These are phyloP conservation scores for Axis porcinus DNA, from an alignment of 2,113 vertebrate genomes.

Conservation along the genomic window DNA sequence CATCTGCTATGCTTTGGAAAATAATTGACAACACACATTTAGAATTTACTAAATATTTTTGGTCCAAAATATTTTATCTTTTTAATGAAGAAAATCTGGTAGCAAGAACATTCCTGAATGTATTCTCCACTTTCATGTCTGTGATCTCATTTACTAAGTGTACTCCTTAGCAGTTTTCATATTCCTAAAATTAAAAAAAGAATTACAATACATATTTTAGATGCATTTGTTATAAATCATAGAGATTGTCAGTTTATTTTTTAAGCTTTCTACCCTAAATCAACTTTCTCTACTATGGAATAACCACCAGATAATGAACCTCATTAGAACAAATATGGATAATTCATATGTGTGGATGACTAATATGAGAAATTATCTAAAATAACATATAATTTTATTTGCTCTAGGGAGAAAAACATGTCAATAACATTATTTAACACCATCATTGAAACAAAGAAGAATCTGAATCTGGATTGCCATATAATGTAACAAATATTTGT, in stretches of 20 bases:
- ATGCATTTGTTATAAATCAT: background rate
- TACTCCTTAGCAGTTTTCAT: background rate
- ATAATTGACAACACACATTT: background rate
- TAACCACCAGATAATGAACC: background rate
- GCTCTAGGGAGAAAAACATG: background rate
- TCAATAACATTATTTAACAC: background rate
- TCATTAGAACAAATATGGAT: constrained; percentile 14
- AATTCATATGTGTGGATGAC: constrained; percentile 8
- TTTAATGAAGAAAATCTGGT: background rate
- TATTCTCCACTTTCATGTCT: background rate
- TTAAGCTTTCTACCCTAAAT: background rate
- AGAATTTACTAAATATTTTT: background rate
- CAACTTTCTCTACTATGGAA: background rate
- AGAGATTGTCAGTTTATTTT: background rate
- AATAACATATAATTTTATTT: background rate
- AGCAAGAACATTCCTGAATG: background rate
- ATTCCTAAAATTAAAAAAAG: background rate
- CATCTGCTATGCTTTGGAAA: background rate
- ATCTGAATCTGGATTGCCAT: background rate
- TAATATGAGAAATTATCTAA: background rate
- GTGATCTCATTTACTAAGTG: background rate
- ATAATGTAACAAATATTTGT: background rate
- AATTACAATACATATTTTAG: background rate
- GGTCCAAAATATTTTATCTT: background rate
- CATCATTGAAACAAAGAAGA: background rate